These are phyloP conservation scores for Batillaria attramentaria DNA, from an alignment of 1,140 invertebrate genomes.

Conservation along the genomic window DNA sequence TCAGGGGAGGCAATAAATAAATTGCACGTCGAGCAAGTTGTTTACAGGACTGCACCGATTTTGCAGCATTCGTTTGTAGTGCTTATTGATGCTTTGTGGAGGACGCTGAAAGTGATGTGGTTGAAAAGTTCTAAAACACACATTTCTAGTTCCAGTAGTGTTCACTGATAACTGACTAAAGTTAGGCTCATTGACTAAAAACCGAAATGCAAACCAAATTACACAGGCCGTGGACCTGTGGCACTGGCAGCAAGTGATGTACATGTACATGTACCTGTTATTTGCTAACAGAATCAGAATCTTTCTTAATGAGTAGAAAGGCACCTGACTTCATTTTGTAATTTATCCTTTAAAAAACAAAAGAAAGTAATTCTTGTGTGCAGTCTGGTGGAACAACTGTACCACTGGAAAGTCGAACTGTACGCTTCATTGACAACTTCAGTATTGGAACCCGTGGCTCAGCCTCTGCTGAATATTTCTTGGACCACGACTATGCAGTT, in stretches of 20 bases:
- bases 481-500: slow-evolving; percentile 79
- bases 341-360: not conserved
- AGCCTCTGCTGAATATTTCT: slow-evolving; percentile 93
- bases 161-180: not conserved
- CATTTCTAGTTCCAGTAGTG: too few relatives aligned
- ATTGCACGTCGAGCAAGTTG: not conserved
- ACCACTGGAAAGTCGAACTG: slow-evolving; percentile 96
- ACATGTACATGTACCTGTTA: not conserved
- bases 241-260: not conserved
- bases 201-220: not conserved
- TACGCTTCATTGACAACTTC: slow-evolving; percentile 98
- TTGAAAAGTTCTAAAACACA: not conserved
- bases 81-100: not conserved
- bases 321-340: not conserved
- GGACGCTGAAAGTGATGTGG: not conserved
- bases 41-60: not conserved
- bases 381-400: slow-evolving; percentile 95
- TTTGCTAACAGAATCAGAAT: not conserved
- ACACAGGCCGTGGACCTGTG: not conserved
- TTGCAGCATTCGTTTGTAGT: too few relatives aligned
- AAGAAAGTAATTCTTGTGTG: slow-evolving; percentile 31
- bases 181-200: not conserved
- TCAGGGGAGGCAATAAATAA: not conserved
- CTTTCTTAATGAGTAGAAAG: not conserved
- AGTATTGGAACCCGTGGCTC: slow-evolving; percentile 95